A percentile compares a stretch with the other conserved stretches of the same genome.
Conservation (phyloP, 2,797 vertebrate species). For the Atherinosoma microstoma region DNA sequence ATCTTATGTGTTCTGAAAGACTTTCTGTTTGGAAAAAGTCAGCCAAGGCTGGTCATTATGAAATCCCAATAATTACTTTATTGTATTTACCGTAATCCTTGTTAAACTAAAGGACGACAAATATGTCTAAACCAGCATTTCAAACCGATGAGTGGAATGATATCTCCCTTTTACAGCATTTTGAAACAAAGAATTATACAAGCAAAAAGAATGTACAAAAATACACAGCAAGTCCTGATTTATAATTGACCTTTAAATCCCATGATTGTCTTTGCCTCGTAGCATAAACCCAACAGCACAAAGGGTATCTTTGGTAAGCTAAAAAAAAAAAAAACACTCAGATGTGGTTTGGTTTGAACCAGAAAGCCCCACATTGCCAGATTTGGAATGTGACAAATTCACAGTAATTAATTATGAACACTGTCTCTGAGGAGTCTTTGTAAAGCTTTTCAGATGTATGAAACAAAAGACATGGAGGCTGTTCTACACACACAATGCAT, state of each 20-base stretch:
- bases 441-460: conserved; percentile 31
- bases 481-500: conserved; percentile 68
- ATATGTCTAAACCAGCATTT: conserved; percentile 60
- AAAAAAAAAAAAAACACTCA: conserved; percentile 6
- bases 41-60: conserved; percentile 21
- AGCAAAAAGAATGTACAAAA: conserved; percentile 44
- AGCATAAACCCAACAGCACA: conserved; percentile 30
- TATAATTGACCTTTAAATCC: conserved; percentile 45
- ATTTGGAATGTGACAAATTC: conserved; percentile 69
- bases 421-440: conserved; percentile 30
- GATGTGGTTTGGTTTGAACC: conserved; percentile 37
- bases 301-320: conserved; percentile 41
- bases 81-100: conserved; percentile 60
- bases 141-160: conserved; percentile 40
- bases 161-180: conserved; percentile 71
- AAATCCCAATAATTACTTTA: conserved; percentile 68
- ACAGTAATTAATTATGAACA: conserved; percentile 59
- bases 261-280: conserved; percentile 63
- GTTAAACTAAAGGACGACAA: conserved; percentile 56
- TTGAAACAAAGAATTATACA: conserved; percentile 39
- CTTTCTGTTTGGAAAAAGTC: conserved; percentile 14
- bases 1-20: background rate
- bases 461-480: conserved; percentile 25
- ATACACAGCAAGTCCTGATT: conserved; percentile 45
- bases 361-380: conserved; percentile 36